phyloP scores from a whole-genome alignment of 2,797 vertebrate species.

The Microctenopoma lineatum region DNA sequence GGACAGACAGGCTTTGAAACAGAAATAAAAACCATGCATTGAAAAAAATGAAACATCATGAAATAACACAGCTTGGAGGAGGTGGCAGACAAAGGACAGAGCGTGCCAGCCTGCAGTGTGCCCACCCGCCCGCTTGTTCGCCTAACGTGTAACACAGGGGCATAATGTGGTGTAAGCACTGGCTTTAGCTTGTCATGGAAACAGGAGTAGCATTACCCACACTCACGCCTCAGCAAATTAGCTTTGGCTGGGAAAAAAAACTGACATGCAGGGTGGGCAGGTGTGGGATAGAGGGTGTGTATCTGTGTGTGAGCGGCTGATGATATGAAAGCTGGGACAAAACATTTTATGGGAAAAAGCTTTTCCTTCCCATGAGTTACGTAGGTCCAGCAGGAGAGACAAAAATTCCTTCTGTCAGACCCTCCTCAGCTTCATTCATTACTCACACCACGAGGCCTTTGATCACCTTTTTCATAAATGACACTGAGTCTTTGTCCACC shows the following conservation, averaged over 20 bases:
- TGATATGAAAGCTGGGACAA: conserved; percentile 22
- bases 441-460: conserved; percentile 2
- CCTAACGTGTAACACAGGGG: conserved; percentile 67
- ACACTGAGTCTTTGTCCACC: not conserved
- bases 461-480: not conserved
- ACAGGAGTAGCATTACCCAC: conserved; percentile 74
- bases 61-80: conserved; percentile 64
- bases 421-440: conserved; percentile 2
- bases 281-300: conserved; percentile 19
- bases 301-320: conserved; percentile 1
- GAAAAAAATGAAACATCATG: conserved; percentile 24
- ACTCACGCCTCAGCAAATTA: conserved; percentile 80
- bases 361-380: not conserved
- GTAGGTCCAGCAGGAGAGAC: conserved; percentile 16
- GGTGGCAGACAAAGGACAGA: conserved; percentile 52
- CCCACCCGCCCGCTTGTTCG: conserved; percentile 54
- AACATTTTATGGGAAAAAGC: conserved; percentile 4
- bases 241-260: conserved; percentile 66
- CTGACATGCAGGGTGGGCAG: conserved; percentile 26
- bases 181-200: conserved; percentile 78
- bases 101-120: conserved; percentile 64
- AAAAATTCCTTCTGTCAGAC: conserved; percentile 8
- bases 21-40: conserved; percentile 56
- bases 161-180: conserved; percentile 76
- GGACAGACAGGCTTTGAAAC: conserved; percentile 59